Evolutionary conservation across 2,113 vertebrate genomes (phyloP).

Genomic region (Nematolebias whitei): DNA sequence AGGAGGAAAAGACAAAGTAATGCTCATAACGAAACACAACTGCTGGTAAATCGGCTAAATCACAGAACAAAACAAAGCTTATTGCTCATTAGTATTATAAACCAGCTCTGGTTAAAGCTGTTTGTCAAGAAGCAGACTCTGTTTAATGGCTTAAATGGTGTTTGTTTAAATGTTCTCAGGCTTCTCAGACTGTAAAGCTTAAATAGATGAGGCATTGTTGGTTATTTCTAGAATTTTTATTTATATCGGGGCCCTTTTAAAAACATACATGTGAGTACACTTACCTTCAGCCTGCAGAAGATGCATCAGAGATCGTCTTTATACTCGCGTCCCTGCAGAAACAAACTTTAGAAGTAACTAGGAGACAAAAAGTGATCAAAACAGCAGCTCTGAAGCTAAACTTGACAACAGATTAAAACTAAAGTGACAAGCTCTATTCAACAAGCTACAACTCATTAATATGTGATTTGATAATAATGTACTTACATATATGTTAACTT

Average conservation of each 20-base stretch:
- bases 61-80: slow-evolving; percentile 73
- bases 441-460: slow-evolving; percentile 28
- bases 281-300: slow-evolving; percentile 75
- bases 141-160: slow-evolving; percentile 75
- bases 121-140: slow-evolving; percentile 63
- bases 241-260: slow-evolving; percentile 8
- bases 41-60: slow-evolving; percentile 69
- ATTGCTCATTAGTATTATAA: slow-evolving; percentile 81
- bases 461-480: slow-evolving; percentile 55
- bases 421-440: slow-evolving; percentile 1
- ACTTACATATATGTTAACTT: slow-evolving; percentile 47
- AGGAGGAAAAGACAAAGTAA: slow-evolving; percentile 72
- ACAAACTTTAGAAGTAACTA: slow-evolving; percentile 33
- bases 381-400: slow-evolving; percentile 19
- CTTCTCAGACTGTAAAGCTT: slow-evolving; percentile 60
- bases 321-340: slow-evolving; percentile 66
- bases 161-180: slow-evolving; percentile 60
- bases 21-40: slow-evolving; percentile 72
- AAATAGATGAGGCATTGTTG: slow-evolving; percentile 54
- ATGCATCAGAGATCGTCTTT: slow-evolving; percentile 58
- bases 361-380: slow-evolving; percentile 23
- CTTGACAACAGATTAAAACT: slow-evolving; percentile 7
- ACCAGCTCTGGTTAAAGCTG: slow-evolving; percentile 67
- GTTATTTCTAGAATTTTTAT: slow-evolving; percentile 21
- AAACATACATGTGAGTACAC: slow-evolving; percentile 32